phyloP scores from a whole-genome alignment of 2,113 vertebrate species.

The Carlito syrichta region DNA sequence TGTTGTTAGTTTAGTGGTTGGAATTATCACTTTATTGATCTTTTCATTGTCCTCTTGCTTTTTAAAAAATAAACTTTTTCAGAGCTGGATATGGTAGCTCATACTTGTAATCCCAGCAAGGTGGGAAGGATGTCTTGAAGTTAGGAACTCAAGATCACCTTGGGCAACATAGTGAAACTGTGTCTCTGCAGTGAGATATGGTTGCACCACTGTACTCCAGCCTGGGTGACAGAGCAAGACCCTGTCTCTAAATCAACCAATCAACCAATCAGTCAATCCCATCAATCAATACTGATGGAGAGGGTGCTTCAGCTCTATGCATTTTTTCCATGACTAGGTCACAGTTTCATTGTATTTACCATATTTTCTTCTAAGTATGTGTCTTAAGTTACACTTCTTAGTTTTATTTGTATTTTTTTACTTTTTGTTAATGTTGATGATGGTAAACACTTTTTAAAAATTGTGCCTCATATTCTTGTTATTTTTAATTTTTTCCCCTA shows the following conservation, averaged over 20 bases:
- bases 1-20: neutral
- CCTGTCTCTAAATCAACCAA: too few species aligned
- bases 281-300: too few species aligned
- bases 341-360: neutral
- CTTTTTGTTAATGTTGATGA: neutral
- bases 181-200: too few species aligned
- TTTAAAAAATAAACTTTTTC: neutral
- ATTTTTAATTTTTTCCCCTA: too few species aligned
- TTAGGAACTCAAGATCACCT: too few species aligned
- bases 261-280: too few species aligned
- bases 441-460: neutral
- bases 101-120: too few species aligned
- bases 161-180: too few species aligned
- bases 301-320: neutral
- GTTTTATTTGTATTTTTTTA: neutral
- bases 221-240: too few species aligned
- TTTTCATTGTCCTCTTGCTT: neutral
- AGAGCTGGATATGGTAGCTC: too few species aligned
- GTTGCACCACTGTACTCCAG: too few species aligned
- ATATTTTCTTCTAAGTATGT: neutral
- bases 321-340: neutral
- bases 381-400: neutral
- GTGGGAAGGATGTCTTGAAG: too few species aligned
- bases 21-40: neutral
- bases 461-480: neutral